Conservation (phyloP, 2,113 vertebrate genomes). For the Cairina moschata region DNA sequence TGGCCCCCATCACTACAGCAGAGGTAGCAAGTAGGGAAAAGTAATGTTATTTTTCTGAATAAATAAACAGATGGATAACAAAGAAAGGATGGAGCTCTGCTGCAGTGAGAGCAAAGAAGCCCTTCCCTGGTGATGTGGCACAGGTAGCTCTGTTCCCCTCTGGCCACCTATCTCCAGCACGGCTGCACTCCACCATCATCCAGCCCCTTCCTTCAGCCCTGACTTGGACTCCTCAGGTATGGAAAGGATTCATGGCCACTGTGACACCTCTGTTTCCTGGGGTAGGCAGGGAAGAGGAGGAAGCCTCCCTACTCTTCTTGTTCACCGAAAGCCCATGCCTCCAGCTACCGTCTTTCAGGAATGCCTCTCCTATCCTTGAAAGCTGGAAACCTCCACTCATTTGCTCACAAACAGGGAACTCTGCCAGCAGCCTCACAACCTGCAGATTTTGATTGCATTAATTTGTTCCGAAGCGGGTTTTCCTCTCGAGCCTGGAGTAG, state of each 20-base stretch:
- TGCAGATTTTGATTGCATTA: conserved; percentile 69
- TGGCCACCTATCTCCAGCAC: background rate
- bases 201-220: background rate
- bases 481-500: conserved; percentile 62
- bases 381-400: background rate
- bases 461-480: conserved; percentile 59
- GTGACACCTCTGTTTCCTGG: accelerated
- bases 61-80: background rate
- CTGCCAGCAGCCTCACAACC: conserved; percentile 56
- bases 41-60: background rate
- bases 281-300: background rate
- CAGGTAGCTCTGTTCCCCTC: background rate
- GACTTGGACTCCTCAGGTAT: background rate
- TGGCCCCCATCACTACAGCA: background rate
- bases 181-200: background rate
- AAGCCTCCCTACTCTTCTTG: background rate
- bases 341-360: background rate
- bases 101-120: background rate
- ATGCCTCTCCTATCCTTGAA: background rate
- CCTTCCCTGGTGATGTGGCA: background rate
- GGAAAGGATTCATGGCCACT: background rate
- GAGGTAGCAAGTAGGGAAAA: background rate
- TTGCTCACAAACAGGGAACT: conserved; percentile 1
- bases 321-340: background rate
- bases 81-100: background rate